Evolutionary conservation across 2,113 vertebrate genomes (phyloP), one percentile per base, ranked within the genome.

Genomic region (Oncorhynchus gorbuscha): DNA sequence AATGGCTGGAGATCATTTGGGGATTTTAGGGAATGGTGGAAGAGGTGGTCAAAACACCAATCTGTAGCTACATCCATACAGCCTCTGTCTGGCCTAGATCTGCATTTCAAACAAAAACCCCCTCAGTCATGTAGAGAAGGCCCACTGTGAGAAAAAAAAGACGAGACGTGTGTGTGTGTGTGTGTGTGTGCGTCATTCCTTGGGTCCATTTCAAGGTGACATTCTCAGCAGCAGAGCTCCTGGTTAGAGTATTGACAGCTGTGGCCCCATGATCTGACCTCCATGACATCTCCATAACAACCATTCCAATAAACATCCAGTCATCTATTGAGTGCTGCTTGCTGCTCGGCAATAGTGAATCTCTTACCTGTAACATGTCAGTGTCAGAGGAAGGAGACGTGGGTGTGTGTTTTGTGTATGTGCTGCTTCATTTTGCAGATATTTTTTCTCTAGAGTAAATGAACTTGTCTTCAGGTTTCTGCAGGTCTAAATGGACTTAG

Each of bases 401-500:
- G 66, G 24, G 12, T 24, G 13, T 12, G 69, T 72, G 74, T 45
- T 72, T 51, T 69, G 58, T 71, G 30, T 75, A 62, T 66, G 73
- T 74, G 67, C 65, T 55, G 26, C 39, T 45, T 45, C 9, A 45
- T 80, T 68, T 26, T 22, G 13, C 45, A 14, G 22, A 67, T 72
- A 30, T 76, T 80, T 75, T 55, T 71, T 24, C 22, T 62, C 59
- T 35, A 8, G 35, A 64, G 69, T 73, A 84, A 83, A 84, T 88
- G 87, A 86, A 79, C 81, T 69, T 67, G 65, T 76, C 64, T 59
- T 77, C 72, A 80, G 78, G 28, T 79, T 82, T 74, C 11, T 62
- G 81, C 32, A 8, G 73, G 64, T 84, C 79, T 72, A 75, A 82
- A 85, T 73, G 70, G 69, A 83, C 68, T 82, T 76, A 65, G 79